These are phyloP conservation scores for Coptotermes formosanus DNA, from an alignment of 1,140 invertebrate species.

Conservation along the genomic window DNA sequence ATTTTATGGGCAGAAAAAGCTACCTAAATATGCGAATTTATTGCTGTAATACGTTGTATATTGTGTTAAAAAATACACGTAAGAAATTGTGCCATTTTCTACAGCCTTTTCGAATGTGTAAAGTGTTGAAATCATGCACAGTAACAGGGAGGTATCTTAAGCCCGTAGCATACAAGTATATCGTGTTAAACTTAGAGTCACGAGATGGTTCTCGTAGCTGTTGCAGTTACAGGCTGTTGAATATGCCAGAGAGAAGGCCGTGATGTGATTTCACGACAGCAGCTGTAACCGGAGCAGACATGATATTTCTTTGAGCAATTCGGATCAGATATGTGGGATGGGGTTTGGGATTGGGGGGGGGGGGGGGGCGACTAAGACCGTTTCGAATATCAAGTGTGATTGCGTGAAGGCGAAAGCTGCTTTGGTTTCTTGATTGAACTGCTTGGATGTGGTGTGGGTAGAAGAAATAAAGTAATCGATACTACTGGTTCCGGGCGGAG, in stretches of 20 bases:
- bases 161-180: too few species aligned
- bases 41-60: too few species aligned
- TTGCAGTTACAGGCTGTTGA: background rate
- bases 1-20: too few species aligned
- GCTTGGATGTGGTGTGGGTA: background rate
- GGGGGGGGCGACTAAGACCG: background rate
- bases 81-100: too few species aligned
- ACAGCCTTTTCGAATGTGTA: too few species aligned
- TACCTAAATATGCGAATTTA: too few species aligned
- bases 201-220: background rate
- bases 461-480: background rate
- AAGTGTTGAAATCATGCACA: too few species aligned
- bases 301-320: conserved; percentile 7
- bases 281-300: background rate
- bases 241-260: background rate
- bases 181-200: background rate
- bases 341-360: background rate
- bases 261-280: background rate
- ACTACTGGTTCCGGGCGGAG: background rate
- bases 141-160: too few species aligned
- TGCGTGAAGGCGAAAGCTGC: background rate
- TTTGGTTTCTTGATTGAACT: conserved; percentile 11
- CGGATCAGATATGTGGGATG: background rate
- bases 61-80: too few species aligned
- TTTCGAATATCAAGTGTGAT: background rate